Base-by-base conservation (phyloP, 2,113 vertebrate species). In the Phaethornis superciliosus region DNA sequence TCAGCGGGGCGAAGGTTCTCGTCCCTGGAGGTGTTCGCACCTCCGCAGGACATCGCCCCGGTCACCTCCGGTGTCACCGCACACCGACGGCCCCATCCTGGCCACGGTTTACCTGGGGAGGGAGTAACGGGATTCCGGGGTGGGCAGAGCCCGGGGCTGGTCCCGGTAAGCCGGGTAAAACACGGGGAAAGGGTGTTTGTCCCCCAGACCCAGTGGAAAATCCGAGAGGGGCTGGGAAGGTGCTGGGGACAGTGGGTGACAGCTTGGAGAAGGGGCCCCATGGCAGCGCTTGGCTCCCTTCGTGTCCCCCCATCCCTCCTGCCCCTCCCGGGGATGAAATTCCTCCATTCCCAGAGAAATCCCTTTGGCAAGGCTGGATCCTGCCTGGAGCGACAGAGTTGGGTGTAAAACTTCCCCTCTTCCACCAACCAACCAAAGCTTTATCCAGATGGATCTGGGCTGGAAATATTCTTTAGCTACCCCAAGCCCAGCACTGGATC, bases 211-310 rank as follows among this genome's bases (percentile, higher is more conserved):
- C 17, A 1, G 13, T 54, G 47, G n/a, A 51, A 12, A 72, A 46
- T 2, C 13, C 2, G 28, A 6, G 10, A 6, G 15, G 40, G 21
- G 23, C 9, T 68, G 12, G 17, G 16, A 40, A 5, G 2, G 3
- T 5, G 0, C 37, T 1, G 18, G 3, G 3, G 1, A 28, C 4
- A 5, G 76, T 0, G 26, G 49, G 28, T 2, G 17, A 22, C 1
- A 88, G 35, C 60, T 4, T 23, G 26, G 70, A 21, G 58, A 62
- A 71, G 68, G 68, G 8, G 52, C 78, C 91, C 78, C 88, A 26
- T 15, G 88, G 90, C 88, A 81, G 60, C 46, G 0, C 56, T 88
- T 54, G 83, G 90, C 86, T 21, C 4, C 18, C 2, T 3, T 69
- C 80, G 3, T 40, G 40, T 33, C 14, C 7, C 19, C 42, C 42